Evolutionary conservation across 2,888 invertebrate genomes (phyloP), one percentile per base, ranked within the genome.

Genomic region (Melanotus villosus): DNA sequence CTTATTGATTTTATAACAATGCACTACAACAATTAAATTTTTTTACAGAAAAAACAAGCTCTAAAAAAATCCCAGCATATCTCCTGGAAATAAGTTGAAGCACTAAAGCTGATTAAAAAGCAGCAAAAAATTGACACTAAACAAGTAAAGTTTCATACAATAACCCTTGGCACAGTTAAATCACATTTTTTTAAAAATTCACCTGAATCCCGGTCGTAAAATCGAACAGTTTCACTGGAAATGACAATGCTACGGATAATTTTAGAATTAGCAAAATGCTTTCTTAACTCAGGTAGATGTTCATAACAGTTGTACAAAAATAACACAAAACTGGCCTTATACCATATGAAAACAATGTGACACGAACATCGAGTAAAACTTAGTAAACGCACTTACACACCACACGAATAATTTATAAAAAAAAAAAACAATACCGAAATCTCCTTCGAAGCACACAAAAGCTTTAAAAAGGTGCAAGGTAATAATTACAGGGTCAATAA

Each of bases 1-100:
- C 76, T 80, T 82, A 82, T 82, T 82, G 82, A 82, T 82, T 81
- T 82, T 80, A 78, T 72, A 77, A 68, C 70, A 73, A 75, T 73
- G 72, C 74, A 43, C 41, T 16, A 58, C 34, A 54, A 60, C 64
- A 68, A 45, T 62, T 47, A 71, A 59, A 26, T 67, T 68, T 47
- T 52, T 58, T 63, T 47, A 5, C 26, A 5, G 56, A 70, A 65
- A n/a, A 50, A 62, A 62, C 38, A 50, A 50, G 19, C 45, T 23
- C 10, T n/a, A 30, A 16, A 32, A 52, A 18, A 52, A 14, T 7
- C 32, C 7, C 32, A 32, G 30, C 9, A 23, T 3, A 52, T 12
- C 9, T 16, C 26, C 5, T 19, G 6, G 9, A 30, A 16, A 4
- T n/a, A 52, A 12, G 9, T 52, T 52, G n/a, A 14, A 30, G 10